Evolutionary conservation across 1,140 invertebrate species (phyloP).

Genomic region (Drosophila bipectinata): DNA sequence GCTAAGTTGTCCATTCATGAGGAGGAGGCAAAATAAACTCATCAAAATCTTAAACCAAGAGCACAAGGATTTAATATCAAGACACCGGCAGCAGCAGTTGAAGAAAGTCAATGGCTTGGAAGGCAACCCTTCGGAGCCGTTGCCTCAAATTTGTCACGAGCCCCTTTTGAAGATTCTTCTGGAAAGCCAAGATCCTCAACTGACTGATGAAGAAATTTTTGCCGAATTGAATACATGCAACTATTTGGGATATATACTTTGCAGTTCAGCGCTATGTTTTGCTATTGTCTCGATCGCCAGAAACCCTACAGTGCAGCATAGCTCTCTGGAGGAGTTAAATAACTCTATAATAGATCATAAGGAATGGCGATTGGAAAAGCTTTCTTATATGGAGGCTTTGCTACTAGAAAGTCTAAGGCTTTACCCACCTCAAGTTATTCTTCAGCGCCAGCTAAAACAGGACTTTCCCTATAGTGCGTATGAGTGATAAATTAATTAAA

Average conservation of each 20-base stretch:
- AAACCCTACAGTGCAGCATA: conserved; percentile 58
- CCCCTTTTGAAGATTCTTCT: conserved; percentile 48
- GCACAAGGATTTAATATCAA: conserved; percentile 34
- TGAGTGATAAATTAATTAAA: not conserved
- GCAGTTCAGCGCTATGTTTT: conserved; percentile 54
- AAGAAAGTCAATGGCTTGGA: conserved; percentile 13
- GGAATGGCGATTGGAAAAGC: not conserved
- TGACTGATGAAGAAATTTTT: conserved; percentile 34
- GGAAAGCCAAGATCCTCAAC: not conserved
- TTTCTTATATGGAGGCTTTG: conserved; percentile 53
- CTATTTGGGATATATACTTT: conserved; percentile 56
- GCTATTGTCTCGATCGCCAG: conserved; percentile 53
- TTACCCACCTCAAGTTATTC: conserved; percentile 62
- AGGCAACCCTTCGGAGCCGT: not conserved
- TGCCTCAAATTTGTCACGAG: conserved; percentile 14
- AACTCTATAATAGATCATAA: not conserved
- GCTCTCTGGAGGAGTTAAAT: conserved; percentile 44
- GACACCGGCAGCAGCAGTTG: not conserved
- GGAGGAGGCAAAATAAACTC: conserved; percentile 40
- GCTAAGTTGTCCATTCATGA: conserved; percentile 42
- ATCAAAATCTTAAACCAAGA: conserved; percentile 47
- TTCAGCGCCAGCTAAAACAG: conserved; percentile 33
- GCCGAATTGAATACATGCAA: conserved; percentile 60
- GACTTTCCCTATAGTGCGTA: conserved; percentile 52
- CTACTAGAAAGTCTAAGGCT: conserved; percentile 49